Base-by-base conservation (phyloP, 2,797 vertebrate species). In the Protosalanx chinensis region DNA sequence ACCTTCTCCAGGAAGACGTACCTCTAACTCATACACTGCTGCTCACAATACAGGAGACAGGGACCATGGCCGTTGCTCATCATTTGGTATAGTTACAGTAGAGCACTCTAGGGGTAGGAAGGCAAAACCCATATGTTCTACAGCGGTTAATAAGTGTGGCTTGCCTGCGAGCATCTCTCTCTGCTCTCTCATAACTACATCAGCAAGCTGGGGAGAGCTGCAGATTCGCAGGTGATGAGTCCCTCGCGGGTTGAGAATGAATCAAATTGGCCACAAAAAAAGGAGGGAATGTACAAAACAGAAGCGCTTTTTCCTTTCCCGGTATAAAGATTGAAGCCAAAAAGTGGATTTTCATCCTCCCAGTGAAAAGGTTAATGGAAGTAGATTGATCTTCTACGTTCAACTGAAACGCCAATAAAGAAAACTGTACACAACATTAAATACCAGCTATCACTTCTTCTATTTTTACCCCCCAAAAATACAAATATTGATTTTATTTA, bases 221-320 rank as follows among this genome's bases (percentile, higher is more conserved):
- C 80, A 78, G 63, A 82, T 78, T 78, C 77, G 77, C 88, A 86
- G 83, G 84, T 90, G 89, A 80, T 88, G 83, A 30, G 67, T 61
- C 66, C 86, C 89, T 87, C 18, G 61, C 61, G 76, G 87, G 84
- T 87, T 46, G 80, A 56, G 46, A 78, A 89, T 88, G 84, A 81
- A 90, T 92, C 85, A 91, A 78, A 89, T 80, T 81, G 72, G 51
- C 64, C 59, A 56, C 70, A 81, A 82, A 81, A 83, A 70, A 8
- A 64, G 41, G 32, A 46, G 41, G 41, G 41, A 46, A 46, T 46
- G 41, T 46, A 41, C 16, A 46, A 13, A 63, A 64, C 80, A 72
- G 16, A 18, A 76, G 41, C 64, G 41, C 41, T 12, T 12, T 7
- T n/a, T 67, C 69, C 76, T 7, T 76, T 82, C 37, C 20, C 3